Conservation (phyloP, 1,140 invertebrate species). For the Cataglyphis hispanica region DNA sequence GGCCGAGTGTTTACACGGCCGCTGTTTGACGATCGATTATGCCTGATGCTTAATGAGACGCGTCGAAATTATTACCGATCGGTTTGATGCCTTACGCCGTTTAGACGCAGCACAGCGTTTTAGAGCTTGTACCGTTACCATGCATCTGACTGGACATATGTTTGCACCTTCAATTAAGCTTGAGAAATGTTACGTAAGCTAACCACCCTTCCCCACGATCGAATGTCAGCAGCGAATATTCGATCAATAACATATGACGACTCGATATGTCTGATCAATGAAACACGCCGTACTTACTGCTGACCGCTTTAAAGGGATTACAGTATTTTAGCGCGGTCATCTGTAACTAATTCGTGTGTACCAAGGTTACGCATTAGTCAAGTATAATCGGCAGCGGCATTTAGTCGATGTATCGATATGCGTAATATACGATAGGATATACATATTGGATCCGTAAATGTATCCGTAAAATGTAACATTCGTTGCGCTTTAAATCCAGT, state of each 20-base stretch:
- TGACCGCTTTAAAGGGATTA: constrained; percentile 55
- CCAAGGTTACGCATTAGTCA: constrained; percentile 63
- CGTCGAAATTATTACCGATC: constrained; percentile 71
- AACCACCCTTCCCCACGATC: background rate
- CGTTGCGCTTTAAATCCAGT: constrained; percentile 51
- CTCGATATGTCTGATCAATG: constrained; percentile 38
- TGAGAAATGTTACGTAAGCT: background rate
- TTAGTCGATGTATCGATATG: constrained; percentile 50
- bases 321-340: constrained; percentile 45
- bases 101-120: constrained; percentile 17
- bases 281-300: constrained; percentile 40
- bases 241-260: constrained; percentile 5
- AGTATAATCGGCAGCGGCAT: constrained; percentile 53
- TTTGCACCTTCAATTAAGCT: constrained; percentile 7
- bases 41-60: constrained; percentile 72
- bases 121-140: background rate
- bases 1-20: constrained; percentile 73
- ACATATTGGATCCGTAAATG: constrained; percentile 2
- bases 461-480: constrained; percentile 5
- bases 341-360: constrained; percentile 52
- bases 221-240: background rate
- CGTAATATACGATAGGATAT: constrained; percentile 55
- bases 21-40: constrained; percentile 68
- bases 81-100: constrained; percentile 61
- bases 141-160: background rate